Conservation (phyloP, 2,113 vertebrate genomes). For the Misgurnus anguillicaudatus region DNA sequence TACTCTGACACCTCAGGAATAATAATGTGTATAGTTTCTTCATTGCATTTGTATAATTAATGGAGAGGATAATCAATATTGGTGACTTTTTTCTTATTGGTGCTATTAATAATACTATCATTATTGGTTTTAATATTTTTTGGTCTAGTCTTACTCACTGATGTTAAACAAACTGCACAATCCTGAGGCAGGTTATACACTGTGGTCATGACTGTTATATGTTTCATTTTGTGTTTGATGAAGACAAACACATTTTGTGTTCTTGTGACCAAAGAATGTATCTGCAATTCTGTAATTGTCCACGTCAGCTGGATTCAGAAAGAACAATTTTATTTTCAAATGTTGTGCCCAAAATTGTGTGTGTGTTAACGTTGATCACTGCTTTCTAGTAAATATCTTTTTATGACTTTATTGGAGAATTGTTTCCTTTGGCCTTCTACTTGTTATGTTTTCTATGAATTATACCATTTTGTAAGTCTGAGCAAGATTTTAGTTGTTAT, state of each 20-base stretch:
- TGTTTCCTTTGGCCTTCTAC: background rate
- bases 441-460: background rate
- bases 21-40: background rate
- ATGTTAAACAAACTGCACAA: slow-evolving; percentile 61
- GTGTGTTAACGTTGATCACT: slow-evolving; percentile 52
- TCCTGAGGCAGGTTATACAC: slow-evolving; percentile 1
- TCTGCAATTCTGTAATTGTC: slow-evolving; percentile 32
- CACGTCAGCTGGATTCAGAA: slow-evolving; percentile 35
- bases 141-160: background rate
- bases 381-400: slow-evolving; percentile 59
- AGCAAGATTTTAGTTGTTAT: no score
- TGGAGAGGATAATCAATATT: slow-evolving; percentile 13
- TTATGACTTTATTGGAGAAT: slow-evolving; percentile 7
- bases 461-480: no score
- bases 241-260: slow-evolving; percentile 21
- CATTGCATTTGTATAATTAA: background rate
- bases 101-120: background rate
- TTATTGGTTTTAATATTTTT: background rate
- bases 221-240: no score
- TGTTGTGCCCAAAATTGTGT: slow-evolving; percentile 56
- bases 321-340: slow-evolving; percentile 47
- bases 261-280: slow-evolving; percentile 63
- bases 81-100: background rate
- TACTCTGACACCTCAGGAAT: slow-evolving; percentile 5
- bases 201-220: background rate